Conservation (phyloP, 2,888 invertebrate species). For the Ganaspis brasiliensis region DNA sequence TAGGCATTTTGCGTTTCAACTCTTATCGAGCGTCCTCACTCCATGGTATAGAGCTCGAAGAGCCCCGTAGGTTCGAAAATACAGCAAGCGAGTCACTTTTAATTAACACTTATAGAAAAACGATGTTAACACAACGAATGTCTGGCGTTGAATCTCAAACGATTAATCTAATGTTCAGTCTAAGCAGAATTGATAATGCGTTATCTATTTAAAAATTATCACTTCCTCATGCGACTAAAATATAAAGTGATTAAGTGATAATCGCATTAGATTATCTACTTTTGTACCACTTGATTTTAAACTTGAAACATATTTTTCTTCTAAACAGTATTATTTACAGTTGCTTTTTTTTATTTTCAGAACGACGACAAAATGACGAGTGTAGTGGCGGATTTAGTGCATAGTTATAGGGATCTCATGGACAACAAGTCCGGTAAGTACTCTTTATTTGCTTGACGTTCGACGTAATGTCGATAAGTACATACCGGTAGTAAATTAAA, state of each 20-base stretch:
- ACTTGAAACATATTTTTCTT: background rate
- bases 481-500: constrained; percentile 34
- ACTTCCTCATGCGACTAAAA: background rate
- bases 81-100: no score
- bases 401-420: constrained; percentile 88
- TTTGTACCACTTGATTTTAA: background rate
- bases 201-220: background rate
- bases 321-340: background rate
- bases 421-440: constrained; percentile 87
- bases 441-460: constrained; percentile 45
- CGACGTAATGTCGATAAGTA: constrained; percentile 38
- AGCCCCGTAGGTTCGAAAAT: no score
- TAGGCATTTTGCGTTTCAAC: no score
- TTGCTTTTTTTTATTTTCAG: constrained; percentile 65
- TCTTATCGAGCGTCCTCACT: no score
- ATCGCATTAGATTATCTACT: background rate
- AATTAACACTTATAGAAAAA: no score
- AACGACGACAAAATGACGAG: constrained; percentile 82
- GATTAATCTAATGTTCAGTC: no score
- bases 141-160: no score
- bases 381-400: constrained; percentile 80
- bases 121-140: no score
- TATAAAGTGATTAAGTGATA: background rate
- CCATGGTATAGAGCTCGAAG: no score
- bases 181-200: no score